Evolutionary conservation across 2,797 vertebrate genomes (phyloP).

Genomic region (Huso huso): DNA sequence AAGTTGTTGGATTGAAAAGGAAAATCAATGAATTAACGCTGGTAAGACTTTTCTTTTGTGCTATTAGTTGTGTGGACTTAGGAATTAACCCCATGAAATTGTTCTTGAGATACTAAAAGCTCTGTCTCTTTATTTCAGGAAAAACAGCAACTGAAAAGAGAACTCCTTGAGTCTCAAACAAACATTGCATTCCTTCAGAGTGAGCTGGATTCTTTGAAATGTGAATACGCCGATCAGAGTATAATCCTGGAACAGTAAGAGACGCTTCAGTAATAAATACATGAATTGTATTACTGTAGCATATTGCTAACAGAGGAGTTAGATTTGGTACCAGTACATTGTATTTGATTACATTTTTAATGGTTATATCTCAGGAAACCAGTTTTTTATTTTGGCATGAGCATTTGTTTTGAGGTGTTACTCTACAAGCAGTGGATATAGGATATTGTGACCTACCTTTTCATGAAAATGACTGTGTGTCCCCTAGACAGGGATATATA

Average conservation of each 20-base stretch:
- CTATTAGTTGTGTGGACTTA: no score
- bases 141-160: slow-evolving; percentile 86
- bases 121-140: slow-evolving; percentile 55
- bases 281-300: no score
- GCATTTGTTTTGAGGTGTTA: no score
- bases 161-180: slow-evolving; percentile 87
- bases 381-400: no score
- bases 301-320: no score
- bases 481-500: no score
- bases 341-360: no score
- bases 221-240: slow-evolving; percentile 84
- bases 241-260: slow-evolving; percentile 78
- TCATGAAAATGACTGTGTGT: no score
- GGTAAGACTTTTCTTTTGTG: slow-evolving; percentile 53
- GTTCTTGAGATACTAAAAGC: slow-evolving; percentile 1
- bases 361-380: no score
- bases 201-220: slow-evolving; percentile 88
- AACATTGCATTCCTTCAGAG: slow-evolving; percentile 84
- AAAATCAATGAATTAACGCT: slow-evolving; percentile 75
- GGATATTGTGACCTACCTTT: no score
- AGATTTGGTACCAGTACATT: no score
- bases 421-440: no score
- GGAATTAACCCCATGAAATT: background rate
- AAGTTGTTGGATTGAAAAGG: slow-evolving; percentile 71
- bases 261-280: background rate